Evolutionary conservation across 2,888 invertebrate genomes (phyloP).

Genomic region (Anthophora plumipes): DNA sequence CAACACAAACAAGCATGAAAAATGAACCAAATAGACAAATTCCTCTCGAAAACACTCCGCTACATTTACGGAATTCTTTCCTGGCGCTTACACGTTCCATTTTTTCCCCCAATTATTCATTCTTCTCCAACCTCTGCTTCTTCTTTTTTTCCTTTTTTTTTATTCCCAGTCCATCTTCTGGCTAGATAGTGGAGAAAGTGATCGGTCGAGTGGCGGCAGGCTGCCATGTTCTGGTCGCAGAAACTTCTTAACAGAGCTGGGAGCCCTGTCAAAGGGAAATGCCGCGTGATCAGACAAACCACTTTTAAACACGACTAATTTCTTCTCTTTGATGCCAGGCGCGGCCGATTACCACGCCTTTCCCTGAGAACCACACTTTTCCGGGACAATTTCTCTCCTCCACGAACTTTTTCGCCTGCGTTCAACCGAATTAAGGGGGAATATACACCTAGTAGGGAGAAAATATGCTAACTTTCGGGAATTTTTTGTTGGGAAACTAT

Average conservation of each 20-base stretch:
- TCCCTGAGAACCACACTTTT: slow-evolving; percentile 22
- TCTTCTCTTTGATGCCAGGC: slow-evolving; percentile 70
- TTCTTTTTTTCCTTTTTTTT: slow-evolving; percentile 8
- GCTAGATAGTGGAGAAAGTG: slow-evolving; percentile 61
- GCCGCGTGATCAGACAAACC: slow-evolving; percentile 71
- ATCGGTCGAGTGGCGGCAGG: slow-evolving; percentile 68
- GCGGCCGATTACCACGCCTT: slow-evolving; percentile 52
- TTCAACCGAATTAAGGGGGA: too few relatives aligned
- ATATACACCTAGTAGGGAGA: too few relatives aligned
- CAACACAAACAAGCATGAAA: too few relatives aligned
- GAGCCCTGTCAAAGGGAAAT: slow-evolving; percentile 68
- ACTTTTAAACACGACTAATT: slow-evolving; percentile 72
- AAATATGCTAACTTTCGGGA: too few relatives aligned
- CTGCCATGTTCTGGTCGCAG: slow-evolving; percentile 54
- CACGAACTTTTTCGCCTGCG: neutral
- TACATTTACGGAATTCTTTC: slow-evolving; percentile 29
- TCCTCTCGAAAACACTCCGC: too few relatives aligned
- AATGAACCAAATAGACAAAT: too few relatives aligned
- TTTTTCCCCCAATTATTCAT: slow-evolving; percentile 6
- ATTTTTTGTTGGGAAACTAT: too few relatives aligned
- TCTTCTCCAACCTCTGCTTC: too few relatives aligned
- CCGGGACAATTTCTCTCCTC: slow-evolving; percentile 4
- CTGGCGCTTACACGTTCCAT: slow-evolving; percentile 5
- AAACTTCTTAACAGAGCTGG: slow-evolving; percentile 60
- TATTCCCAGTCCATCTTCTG: slow-evolving; percentile 31